Conservation (phyloP, 2,888 invertebrate genomes). For the Hemaris fuciformis region DNA sequence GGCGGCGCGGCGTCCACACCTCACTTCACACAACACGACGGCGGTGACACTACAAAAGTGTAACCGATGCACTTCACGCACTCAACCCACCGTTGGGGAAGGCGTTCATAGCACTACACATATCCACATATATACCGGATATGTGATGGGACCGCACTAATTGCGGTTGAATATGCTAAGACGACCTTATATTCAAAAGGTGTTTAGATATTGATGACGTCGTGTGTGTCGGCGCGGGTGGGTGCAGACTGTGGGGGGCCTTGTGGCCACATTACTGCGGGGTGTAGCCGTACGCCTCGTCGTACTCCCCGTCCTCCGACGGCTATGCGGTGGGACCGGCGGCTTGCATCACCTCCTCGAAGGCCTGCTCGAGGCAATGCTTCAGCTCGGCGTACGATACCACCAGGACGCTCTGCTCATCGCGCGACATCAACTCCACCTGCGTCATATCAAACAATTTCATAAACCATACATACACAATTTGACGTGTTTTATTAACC, state of each 20-base stretch:
- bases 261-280: no score
- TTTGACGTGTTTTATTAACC: background rate
- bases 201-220: background rate
- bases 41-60: background rate
- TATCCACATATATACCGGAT: background rate
- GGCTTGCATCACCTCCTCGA: slow-evolving; percentile 87
- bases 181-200: background rate
- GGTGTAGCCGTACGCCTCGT: background rate
- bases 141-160: background rate
- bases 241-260: background rate
- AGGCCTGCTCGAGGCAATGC: slow-evolving; percentile 96
- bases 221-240: background rate
- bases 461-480: no score
- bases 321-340: slow-evolving; percentile 31
- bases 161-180: background rate
- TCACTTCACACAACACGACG: background rate
- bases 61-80: background rate
- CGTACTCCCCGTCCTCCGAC: background rate
- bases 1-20: background rate
- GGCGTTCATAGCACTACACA: background rate
- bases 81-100: background rate
- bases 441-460: no score
- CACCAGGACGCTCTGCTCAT: slow-evolving; percentile 97
- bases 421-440: slow-evolving; percentile 97
- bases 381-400: slow-evolving; percentile 97